Percentiles rank a stretch among this genome's conserved stretches.
Evolutionary conservation across 1,140 invertebrate species (phyloP).

Genomic region (Grapholita molesta): DNA sequence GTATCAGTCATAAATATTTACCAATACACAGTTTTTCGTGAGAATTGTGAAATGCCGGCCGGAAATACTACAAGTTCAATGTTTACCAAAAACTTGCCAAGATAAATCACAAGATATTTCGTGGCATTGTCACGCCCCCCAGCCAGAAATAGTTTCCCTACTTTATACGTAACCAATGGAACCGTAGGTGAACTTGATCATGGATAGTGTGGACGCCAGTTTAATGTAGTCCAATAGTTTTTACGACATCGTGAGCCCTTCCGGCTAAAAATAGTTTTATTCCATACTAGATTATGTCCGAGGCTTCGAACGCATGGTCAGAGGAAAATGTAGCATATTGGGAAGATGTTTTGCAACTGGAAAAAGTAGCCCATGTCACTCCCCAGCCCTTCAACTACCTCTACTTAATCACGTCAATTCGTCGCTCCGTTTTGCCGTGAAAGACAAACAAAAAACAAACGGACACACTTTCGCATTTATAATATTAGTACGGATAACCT

Average conservation of each 20-base stretch:
- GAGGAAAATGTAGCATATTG: too few species aligned
- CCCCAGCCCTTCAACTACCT: too few species aligned
- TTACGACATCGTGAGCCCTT: neutral
- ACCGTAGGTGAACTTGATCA: neutral
- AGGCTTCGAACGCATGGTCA: too few species aligned
- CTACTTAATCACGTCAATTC: too few species aligned
- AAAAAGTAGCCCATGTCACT: too few species aligned
- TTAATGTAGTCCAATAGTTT: too few species aligned
- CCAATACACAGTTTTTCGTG: neutral
- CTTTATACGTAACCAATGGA: neutral
- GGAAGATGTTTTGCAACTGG: too few species aligned
- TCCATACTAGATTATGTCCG: neutral
- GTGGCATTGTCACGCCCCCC: neutral
- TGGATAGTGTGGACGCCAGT: too few species aligned
- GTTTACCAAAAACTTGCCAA: conserved; percentile 6
- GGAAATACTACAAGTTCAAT: conserved; percentile 10
- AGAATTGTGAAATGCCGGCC: conserved; percentile 10
- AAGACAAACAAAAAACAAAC: too few species aligned
- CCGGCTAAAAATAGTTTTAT: neutral
- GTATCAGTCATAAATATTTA: neutral
- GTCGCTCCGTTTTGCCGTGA: too few species aligned
- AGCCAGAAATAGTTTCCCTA: neutral
- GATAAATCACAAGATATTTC: conserved; percentile 17
- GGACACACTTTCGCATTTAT: too few species aligned
- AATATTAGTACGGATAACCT: too few species aligned